Base-by-base conservation (phyloP, 1,140 invertebrate genomes). In the Atta cephalotes region DNA sequence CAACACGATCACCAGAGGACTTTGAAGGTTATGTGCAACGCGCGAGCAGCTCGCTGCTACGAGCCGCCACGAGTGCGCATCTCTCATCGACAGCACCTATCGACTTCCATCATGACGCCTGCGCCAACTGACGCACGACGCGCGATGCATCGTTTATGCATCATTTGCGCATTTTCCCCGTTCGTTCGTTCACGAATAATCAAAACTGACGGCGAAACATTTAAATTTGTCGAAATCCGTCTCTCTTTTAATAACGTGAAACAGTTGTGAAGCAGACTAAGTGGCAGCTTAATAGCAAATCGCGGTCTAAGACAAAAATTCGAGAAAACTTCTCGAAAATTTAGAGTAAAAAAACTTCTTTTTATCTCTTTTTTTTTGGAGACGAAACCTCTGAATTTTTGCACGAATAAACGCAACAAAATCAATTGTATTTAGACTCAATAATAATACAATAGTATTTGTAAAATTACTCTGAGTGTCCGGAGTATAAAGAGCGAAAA, bases 21-120 rank as follows among this genome's bases (percentile, higher is more conserved):
- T 92, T 92, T 92, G 45, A 56, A 93, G 90, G 91, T 93, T 93
- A 92, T 85, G 53, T 31, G 21, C 63, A 21, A 66, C 35, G 16
- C 28, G n/a, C 53, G 35, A 65, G 45, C 68, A 14, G 49, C 60
- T 53, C 60, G 62, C 58, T 68, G 53, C 78, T 88, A 80, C 80
- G 66, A 86, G 65, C 9, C 39, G 60, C 78, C 87, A 80, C 80
- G 66, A 86, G 65, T 86, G 86, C 71, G 71, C 76, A 60, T 39
- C 31, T 35, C 31, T 35, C 31, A 35, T 35, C 31, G 31, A 35
- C 31, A 35, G 5, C 56, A 35, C 60, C 88, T 92, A 92, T 92
- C 91, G 91, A 92, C 92, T 92, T 65, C 21, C 51, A n/a, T 65
- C 21, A 58, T n/a, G 0, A 16, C 87, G 90, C 90, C 84, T 79